A percentile compares a stretch with the other conserved stretches of the same genome.
phyloP scores from a whole-genome alignment of 2,113 vertebrate species.

The Talpa occidentalis region DNA sequence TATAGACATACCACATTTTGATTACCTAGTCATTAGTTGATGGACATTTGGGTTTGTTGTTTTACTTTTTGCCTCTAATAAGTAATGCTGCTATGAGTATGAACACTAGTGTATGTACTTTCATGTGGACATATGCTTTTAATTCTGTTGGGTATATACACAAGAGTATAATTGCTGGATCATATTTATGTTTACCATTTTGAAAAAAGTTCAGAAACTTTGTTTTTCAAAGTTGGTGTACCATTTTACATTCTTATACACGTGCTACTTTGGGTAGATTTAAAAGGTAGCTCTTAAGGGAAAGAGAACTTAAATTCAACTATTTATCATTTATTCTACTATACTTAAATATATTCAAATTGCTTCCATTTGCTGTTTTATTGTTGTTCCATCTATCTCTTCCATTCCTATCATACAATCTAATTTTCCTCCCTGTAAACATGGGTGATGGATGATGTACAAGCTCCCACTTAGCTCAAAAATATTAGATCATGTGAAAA shows the following conservation, averaged over 20 bases:
- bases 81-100: background rate
- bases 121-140: background rate
- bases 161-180: background rate
- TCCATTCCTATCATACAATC: background rate
- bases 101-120: background rate
- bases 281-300: constrained; percentile 13
- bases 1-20: background rate
- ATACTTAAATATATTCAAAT: background rate
- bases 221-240: background rate
- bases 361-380: background rate
- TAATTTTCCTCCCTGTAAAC: background rate
- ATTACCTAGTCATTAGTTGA: background rate
- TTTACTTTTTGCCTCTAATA: background rate
- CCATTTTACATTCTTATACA: background rate
- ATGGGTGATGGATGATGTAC: background rate
- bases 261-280: background rate
- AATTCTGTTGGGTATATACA: background rate
- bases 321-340: background rate
- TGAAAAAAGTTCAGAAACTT: background rate
- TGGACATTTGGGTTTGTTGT: background rate
- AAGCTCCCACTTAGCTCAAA: background rate
- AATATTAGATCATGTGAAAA: background rate
- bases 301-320: background rate
- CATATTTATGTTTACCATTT: background rate
- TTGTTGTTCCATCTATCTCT: background rate